Percentiles rank a stretch among this genome's conserved stretches.
These are phyloP conservation scores for Pocota personata DNA, from an alignment of 2,888 invertebrate genomes.

Conservation along the genomic window DNA sequence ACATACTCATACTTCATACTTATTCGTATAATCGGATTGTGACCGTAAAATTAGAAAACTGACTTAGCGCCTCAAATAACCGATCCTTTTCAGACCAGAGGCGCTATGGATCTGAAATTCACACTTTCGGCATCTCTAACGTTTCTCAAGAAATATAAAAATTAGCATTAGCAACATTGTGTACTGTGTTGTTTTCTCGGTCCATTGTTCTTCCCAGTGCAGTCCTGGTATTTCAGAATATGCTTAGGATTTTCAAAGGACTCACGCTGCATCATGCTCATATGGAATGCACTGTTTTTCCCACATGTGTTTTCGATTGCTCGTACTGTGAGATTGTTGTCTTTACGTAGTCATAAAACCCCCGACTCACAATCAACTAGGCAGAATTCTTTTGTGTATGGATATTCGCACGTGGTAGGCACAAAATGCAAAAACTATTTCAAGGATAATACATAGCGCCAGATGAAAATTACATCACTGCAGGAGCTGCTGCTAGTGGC, in stretches of 20 bases:
- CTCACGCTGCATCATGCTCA: slow-evolving; percentile 41
- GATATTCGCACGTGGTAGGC: slow-evolving; percentile 55
- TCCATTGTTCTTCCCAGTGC: slow-evolving; percentile 32
- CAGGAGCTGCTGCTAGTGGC: slow-evolving; percentile 9
- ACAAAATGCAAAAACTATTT: not conserved
- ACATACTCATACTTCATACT: not conserved
- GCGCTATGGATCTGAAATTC: slow-evolving; percentile 53
- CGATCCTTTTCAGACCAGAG: slow-evolving; percentile 32
- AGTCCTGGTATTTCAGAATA: slow-evolving; percentile 57
- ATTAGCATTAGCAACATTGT: slow-evolving; percentile 48
- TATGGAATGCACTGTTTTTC: slow-evolving; percentile 53
- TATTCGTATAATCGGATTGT: slow-evolving; percentile 52
- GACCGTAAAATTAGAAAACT: slow-evolving; percentile 53
- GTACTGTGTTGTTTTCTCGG: not conserved
- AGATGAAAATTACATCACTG: slow-evolving; percentile 46
- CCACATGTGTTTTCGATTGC: slow-evolving; percentile 70
- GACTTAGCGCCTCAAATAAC: slow-evolving; percentile 54
- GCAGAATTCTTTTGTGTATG: not conserved
- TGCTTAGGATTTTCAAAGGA: slow-evolving; percentile 56
- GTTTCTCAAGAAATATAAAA: slow-evolving; percentile 55
- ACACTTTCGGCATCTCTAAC: slow-evolving; percentile 34
- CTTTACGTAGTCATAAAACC: slow-evolving; percentile 53
- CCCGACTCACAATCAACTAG: slow-evolving; percentile 10
- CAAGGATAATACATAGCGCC: slow-evolving; percentile 53
- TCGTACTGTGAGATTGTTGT: slow-evolving; percentile 27